A percentile compares a stretch with the other conserved stretches of the same genome.
Conservation (phyloP, 1,140 invertebrate genomes). For the Conus ventricosus region DNA sequence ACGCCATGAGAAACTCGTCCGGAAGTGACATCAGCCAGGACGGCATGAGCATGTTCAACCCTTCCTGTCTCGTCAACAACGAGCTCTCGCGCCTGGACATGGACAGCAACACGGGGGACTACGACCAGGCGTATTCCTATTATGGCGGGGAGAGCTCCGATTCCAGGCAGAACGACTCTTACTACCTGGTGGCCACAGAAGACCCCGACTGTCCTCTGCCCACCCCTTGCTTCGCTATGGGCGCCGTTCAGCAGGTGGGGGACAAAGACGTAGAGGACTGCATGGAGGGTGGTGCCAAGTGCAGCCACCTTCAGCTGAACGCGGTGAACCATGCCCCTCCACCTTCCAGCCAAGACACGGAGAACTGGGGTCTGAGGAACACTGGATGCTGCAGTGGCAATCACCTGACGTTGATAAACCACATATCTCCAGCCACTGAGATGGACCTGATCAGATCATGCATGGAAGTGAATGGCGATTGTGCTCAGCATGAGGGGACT, state of each 20-base stretch:
- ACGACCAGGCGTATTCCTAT: not conserved
- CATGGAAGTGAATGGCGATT: too few relatives aligned
- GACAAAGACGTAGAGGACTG: not conserved
- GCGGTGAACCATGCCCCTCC: not conserved
- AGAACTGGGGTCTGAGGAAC: too few relatives aligned
- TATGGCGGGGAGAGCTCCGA: constrained; percentile 28
- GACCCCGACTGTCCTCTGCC: not conserved
- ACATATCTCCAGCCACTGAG: too few relatives aligned
- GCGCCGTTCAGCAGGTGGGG: not conserved
- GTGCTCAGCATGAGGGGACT: not conserved
- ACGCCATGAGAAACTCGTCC: constrained; percentile 49
- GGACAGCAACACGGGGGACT: constrained; percentile 37
- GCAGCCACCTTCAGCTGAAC: not conserved
- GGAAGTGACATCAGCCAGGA: constrained; percentile 67
- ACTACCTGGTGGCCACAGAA: not conserved
- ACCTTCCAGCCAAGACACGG: too few relatives aligned
- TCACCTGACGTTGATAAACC: too few relatives aligned
- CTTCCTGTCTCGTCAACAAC: constrained; percentile 55
- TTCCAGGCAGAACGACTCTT: not conserved
- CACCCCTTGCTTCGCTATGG: not conserved
- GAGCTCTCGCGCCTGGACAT: constrained; percentile 47
- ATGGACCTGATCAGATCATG: too few relatives aligned
- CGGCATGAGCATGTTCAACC: constrained; percentile 60
- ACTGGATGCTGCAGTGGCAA: too few relatives aligned
- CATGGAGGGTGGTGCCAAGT: not conserved